phyloP scores from a whole-genome alignment of 2,113 vertebrate species.

The Gasterosteus aculeatus region DNA sequence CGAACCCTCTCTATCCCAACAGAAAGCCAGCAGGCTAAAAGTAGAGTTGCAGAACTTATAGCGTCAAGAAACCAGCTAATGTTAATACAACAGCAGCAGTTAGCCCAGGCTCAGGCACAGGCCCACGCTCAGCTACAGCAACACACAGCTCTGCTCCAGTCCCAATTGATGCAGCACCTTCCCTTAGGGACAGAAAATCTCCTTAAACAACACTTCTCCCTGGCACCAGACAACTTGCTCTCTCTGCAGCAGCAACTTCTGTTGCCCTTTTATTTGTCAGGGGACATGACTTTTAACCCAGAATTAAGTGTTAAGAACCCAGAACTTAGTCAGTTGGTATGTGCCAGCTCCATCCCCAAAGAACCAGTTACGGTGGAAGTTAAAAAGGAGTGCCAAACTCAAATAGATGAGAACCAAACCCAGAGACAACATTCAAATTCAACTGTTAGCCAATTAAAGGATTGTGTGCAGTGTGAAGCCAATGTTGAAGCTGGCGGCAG shows the following conservation, averaged over 20 bases:
- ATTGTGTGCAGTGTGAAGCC: conserved; percentile 60
- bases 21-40: conserved; percentile 88
- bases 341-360: conserved; percentile 72
- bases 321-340: conserved; percentile 82
- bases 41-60: conserved; percentile 90
- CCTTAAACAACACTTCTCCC: conserved; percentile 83
- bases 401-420: conserved; percentile 52
- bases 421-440: conserved; percentile 46
- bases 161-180: conserved; percentile 94
- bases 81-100: conserved; percentile 80
- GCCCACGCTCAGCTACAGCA: conserved; percentile 95
- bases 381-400: conserved; percentile 41
- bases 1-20: conserved; percentile 73
- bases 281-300: conserved; percentile 92
- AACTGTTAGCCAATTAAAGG: conserved; percentile 31
- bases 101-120: conserved; percentile 83
- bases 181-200: conserved; percentile 91
- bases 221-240: conserved; percentile 73
- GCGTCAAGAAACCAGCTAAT: conserved; percentile 89
- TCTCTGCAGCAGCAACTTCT: conserved; percentile 91
- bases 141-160: conserved; percentile 94
- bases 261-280: conserved; percentile 97
- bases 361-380: conserved; percentile 61
- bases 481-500: conserved; percentile 38
- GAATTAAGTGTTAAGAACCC: conserved; percentile 86